A percentile compares a stretch with the other conserved stretches of the same genome.
phyloP scores from a whole-genome alignment of 2,888 invertebrate species.

The Monopis laevigella region DNA sequence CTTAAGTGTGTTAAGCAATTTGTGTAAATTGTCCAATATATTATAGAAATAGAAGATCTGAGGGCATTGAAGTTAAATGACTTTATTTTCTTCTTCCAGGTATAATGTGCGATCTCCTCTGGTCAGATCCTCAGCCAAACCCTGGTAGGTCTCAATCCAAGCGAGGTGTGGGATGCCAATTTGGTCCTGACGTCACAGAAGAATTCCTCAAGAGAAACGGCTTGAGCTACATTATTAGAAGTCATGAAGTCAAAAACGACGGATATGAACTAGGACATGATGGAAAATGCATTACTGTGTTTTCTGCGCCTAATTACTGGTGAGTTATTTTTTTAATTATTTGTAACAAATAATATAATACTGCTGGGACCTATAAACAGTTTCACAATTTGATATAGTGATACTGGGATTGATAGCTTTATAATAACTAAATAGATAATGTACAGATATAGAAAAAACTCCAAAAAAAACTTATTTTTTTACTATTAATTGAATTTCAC shows the following conservation, averaged over 20 bases:
- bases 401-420: too few species aligned
- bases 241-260: constrained; percentile 97
- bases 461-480: too few species aligned
- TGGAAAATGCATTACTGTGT: constrained; percentile 97
- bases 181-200: constrained; percentile 96
- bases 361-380: too few species aligned
- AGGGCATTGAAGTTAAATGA: too few species aligned
- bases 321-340: constrained; percentile 59
- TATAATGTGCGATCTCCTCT: constrained; percentile 97
- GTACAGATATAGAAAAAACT: too few species aligned
- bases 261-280: constrained; percentile 96
- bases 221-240: constrained; percentile 92
- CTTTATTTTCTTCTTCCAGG: constrained; percentile 41
- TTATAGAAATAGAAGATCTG: too few species aligned
- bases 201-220: constrained; percentile 85
- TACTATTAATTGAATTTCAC: too few species aligned
- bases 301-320: constrained; percentile 99
- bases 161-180: constrained; percentile 97
- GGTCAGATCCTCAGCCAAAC: constrained; percentile 98
- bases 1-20: too few species aligned
- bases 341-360: too few species aligned
- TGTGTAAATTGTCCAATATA: too few species aligned
- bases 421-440: too few species aligned
- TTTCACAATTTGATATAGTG: too few species aligned
- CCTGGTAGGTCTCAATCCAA: constrained; percentile 91